These are phyloP conservation scores for Sebastolobus alascanus DNA, from an alignment of 2,797 vertebrate species.

Conservation along the genomic window DNA sequence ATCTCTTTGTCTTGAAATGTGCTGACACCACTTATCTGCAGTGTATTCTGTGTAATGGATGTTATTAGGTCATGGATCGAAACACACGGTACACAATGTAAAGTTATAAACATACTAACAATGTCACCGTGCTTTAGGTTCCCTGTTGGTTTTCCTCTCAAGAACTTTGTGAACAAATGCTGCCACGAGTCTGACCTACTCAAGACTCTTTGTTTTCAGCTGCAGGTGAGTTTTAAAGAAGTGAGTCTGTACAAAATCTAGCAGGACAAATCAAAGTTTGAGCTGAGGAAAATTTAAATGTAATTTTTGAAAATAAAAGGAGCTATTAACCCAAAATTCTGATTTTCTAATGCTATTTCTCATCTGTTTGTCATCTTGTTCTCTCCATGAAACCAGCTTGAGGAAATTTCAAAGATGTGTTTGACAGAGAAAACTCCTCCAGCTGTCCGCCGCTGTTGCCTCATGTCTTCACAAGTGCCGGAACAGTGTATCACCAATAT, in stretches of 20 bases:
- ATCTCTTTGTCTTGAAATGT: background rate
- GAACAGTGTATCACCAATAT: conserved; percentile 70
- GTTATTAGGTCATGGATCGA: background rate
- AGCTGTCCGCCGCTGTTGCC: conserved; percentile 72
- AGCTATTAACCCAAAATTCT: background rate
- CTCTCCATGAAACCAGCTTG: conserved; percentile 64
- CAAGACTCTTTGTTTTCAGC: conserved; percentile 61
- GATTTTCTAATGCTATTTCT: background rate
- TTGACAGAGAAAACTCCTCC: conserved; percentile 3
- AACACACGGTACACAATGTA: background rate
- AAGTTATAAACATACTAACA: background rate
- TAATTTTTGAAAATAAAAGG: background rate
- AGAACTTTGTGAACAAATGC: conserved; percentile 73
- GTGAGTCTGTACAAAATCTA: background rate
- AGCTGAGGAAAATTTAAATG: background rate
- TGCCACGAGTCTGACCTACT: conserved; percentile 68
- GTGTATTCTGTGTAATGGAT: background rate
- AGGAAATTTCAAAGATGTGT: conserved; percentile 57
- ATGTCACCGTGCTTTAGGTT: conserved; percentile 58
- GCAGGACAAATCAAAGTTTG: background rate
- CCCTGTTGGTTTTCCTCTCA: conserved; percentile 62
- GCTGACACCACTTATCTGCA: background rate
- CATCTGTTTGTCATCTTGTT: conserved; percentile 18
- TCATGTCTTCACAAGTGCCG: background rate
- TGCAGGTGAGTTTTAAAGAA: conserved; percentile 67